Evolutionary conservation across 2,888 invertebrate genomes (phyloP).

Genomic region (Cheilosia vulpina): DNA sequence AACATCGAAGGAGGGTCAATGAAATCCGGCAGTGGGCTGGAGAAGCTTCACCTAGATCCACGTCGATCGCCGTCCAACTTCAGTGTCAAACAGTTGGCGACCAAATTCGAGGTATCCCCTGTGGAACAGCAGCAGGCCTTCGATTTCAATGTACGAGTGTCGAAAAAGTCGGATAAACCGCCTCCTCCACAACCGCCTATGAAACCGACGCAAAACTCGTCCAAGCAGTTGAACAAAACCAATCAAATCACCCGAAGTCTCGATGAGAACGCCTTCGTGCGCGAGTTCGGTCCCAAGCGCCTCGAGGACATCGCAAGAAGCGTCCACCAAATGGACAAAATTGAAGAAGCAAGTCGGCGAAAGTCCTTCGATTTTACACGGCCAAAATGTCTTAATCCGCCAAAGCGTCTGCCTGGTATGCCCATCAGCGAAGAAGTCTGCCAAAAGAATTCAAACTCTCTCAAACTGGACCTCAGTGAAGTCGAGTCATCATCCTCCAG

Average conservation of each 20-base stretch:
- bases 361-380: constrained; percentile 86
- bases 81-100: constrained; percentile 87
- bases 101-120: constrained; percentile 86
- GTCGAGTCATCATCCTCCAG: constrained; percentile 57
- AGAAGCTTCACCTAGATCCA: constrained; percentile 76
- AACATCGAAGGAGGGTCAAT: constrained; percentile 81
- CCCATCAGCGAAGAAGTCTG: constrained; percentile 81
- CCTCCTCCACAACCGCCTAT: constrained; percentile 48
- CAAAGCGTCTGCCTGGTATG: constrained; percentile 84
- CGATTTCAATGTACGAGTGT: constrained; percentile 82
- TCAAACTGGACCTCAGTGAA: constrained; percentile 62
- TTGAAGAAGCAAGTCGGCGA: constrained; percentile 83
- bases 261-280: constrained; percentile 89
- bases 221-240: constrained; percentile 85
- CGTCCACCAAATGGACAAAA: constrained; percentile 80
- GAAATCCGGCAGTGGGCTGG: constrained; percentile 76
- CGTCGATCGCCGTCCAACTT: constrained; percentile 83
- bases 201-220: constrained; percentile 41
- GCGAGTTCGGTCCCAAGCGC: constrained; percentile 86
- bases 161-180: constrained; percentile 68
- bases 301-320: constrained; percentile 80
- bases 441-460: constrained; percentile 70
- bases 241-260: constrained; percentile 87
- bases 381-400: constrained; percentile 85
- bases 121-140: constrained; percentile 86